Evolutionary conservation across 2,888 invertebrate genomes (phyloP).

Genomic region (Schrankia costaestrigalis): DNA sequence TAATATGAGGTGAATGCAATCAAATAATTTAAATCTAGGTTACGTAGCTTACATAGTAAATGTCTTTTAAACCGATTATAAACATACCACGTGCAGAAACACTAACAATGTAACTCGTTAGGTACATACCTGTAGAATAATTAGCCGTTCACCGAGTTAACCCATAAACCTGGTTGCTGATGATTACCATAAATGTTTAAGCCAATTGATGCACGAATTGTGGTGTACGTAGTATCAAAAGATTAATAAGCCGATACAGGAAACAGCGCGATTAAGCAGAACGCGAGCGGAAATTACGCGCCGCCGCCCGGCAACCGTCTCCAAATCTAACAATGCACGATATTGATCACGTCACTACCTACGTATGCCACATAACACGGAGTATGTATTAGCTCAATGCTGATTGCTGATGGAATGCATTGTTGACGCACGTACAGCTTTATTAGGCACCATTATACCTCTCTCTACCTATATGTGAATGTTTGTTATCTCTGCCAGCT

Average conservation of each 20-base stretch:
- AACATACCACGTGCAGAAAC: no score
- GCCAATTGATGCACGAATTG: conserved; percentile 31
- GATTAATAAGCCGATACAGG: conserved; percentile 36
- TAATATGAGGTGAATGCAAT: no score
- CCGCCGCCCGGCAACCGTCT: conserved; percentile 32
- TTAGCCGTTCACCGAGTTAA: no score
- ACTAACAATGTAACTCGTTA: no score
- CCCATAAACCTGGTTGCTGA: conserved; percentile 14
- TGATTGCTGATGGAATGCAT: conserved; percentile 22
- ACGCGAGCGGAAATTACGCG: conserved; percentile 36
- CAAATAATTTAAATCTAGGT: no score
- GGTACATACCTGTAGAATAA: no score
- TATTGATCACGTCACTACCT: conserved; percentile 33
- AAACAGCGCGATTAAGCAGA: conserved; percentile 33
- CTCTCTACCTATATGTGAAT: no score
- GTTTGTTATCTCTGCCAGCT: no score
- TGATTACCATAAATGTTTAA: conserved; percentile 22
- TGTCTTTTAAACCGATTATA: no score
- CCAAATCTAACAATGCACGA: conserved; percentile 34
- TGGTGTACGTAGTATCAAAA: conserved; percentile 24
- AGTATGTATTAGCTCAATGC: conserved; percentile 17
- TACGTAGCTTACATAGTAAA: no score
- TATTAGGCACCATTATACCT: no score
- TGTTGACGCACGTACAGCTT: conserved; percentile 9
- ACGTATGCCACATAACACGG: no score